phyloP scores from a whole-genome alignment of 2,113 vertebrate species.

The Panthera tigris region DNA sequence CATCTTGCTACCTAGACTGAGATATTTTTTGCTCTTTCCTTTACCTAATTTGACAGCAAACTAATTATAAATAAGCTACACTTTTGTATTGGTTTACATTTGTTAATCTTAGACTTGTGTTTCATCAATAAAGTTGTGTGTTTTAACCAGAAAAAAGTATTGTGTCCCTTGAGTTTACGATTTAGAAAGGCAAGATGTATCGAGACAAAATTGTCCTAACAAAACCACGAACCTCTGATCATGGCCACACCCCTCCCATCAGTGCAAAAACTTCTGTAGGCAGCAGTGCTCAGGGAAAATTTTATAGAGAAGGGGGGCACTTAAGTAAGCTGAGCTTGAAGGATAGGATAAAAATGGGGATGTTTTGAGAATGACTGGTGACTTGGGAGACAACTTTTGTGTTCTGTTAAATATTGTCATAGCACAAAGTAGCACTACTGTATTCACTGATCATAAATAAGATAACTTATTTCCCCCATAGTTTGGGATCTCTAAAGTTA shows the following conservation, averaged over 20 bases:
- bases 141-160: conserved; percentile 38
- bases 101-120: conserved; percentile 47
- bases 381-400: not conserved
- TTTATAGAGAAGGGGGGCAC: not conserved
- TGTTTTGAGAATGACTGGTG: not conserved
- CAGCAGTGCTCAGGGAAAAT: not conserved
- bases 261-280: not conserved
- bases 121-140: conserved; percentile 71
- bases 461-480: not conserved
- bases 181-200: conserved; percentile 1
- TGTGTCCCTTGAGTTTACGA: conserved; percentile 8
- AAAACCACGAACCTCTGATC: not conserved
- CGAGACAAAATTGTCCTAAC: not conserved
- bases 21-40: conserved; percentile 53
- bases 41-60: conserved; percentile 39
- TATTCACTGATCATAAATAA: not conserved
- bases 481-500: not conserved
- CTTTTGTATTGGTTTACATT: conserved; percentile 68
- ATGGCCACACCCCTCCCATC: not conserved
- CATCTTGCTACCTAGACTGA: conserved; percentile 46
- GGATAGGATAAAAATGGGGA: not conserved
- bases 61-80: conserved; percentile 56
- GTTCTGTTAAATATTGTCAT: not conserved
- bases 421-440: not conserved
- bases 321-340: not conserved